Base-by-base conservation (phyloP, 2,888 invertebrate species). In the Catonia carolina region DNA sequence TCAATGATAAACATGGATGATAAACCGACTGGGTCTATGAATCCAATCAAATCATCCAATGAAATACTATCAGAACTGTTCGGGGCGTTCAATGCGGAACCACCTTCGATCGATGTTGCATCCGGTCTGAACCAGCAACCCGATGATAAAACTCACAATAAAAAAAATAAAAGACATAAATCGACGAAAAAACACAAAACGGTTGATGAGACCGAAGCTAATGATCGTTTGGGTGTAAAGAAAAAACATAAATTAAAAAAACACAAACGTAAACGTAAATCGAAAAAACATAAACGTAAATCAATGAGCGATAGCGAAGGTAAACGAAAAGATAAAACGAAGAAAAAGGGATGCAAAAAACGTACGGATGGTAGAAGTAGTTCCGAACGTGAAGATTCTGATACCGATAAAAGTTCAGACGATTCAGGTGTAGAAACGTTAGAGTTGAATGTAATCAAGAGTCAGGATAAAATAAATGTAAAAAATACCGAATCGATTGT, bases 41-140 rank as follows among this genome's bases (percentile, higher is more conserved):
- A n/a, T n/a, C 72, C 69, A 27, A 72, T 75, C 33, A 86, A 86
- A 70, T 83, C 85, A 6, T 86, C 87, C 0, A 83, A 80, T 69
- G 89, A 91, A 73, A 89, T 91, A 66, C 76, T 91, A 17, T 85
- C 89, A 0, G 91, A 91, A 72, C 74, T 91, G 1, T 90, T 91
- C 67, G 78, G 85, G 66, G 84, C 82, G 20, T 87, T 88, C 68
- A 85, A 86, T 72, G 85, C 85, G 1, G 81, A 80, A 62, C 85
- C 85, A 12, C 86, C 81, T n/a, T 22, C 51, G 4, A 45, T 35
- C 37, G 55, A 37, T 15, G 15, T 50, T 2, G 18, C 39, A 10
- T 6, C 22, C 4, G 27, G 8, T 15, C 22, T 10, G 18, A 48
- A 53, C 2, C 14, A 18, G 12, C 12, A 14, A n/a, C 23, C 41